Evolutionary conservation across 2,888 invertebrate genomes (phyloP), one percentile per base, ranked within the genome.

Genomic region (Acanthopleura granulata): DNA sequence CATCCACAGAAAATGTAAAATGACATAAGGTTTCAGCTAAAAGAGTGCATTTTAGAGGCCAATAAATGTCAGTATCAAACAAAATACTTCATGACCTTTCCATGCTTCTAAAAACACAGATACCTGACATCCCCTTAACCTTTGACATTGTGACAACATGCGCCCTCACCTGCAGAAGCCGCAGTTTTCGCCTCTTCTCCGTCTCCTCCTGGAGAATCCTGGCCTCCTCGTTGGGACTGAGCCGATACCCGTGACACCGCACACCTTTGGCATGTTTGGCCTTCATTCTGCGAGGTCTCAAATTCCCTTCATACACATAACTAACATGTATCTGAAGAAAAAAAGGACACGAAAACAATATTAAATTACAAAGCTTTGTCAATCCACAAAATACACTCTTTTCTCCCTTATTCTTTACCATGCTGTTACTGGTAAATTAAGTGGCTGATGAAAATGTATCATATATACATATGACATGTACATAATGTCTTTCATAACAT

Each of bases 211-310:
- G 85, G 6, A 89, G 78, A 1, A 89, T 77, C 70, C 83, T 83
- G 49, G 86, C 87, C 76, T 87, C 87, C 75, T 89, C 89, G 78
- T 88, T 87, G 11, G 87, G 88, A 78, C 88, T 89, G n/a, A 89
- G 84, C 27, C 86, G 79, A 61, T 85, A 82, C 18, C 57, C 57
- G 22, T 57, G 3, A 22, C 57, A 57, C 16, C 66, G 66, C 25
- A 66, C 6, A 27, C 27, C 25, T 27, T 66, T 66, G 25, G 66
- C 16, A 18, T 66, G 18, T 27, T 66, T 66, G 25, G 66, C 1
- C 66, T 66, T 66, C 66, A 66, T 66, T 6, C 6, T 66, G 12
- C 3, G 16, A 27, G 16, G 18, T 25, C 16, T 27, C 66, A 27
- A 27, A 66, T 27, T 57, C 22, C 40, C 40, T 40, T 40, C 40